Base-by-base conservation (phyloP, 2,888 invertebrate genomes). In the Agriopis aurantiaria region DNA sequence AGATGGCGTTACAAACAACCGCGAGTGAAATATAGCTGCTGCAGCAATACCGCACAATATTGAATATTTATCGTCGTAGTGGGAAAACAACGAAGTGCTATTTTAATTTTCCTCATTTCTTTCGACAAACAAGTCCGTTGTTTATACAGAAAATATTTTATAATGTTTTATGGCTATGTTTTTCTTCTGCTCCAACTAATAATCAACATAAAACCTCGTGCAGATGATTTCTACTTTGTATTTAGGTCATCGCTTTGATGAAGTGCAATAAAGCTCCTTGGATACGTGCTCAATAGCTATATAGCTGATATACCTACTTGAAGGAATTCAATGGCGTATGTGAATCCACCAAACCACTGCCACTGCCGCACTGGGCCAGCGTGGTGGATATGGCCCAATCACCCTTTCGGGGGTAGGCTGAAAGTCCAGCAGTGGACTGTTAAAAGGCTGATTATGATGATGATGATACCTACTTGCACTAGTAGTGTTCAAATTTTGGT, bases 31-130 rank as follows among this genome's bases (percentile, higher is more conserved):
- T 66, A 66, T 63, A 55, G 58, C 52, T 40, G 12, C 40, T 41
- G 53, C 70, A 62, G 63, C 66, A 70, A 70, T 53, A 49, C 62
- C 62, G 53, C 58, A 65, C 58, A 49, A 53, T 63, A 70, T 70
- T 66, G 70, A 66, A 70, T 70, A 69, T 69, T 69, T 66, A 70
- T 70, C 43, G 23, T 10, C 66, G 48, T 66, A 70, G 48, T 58
- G 70, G 70, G 58, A 70, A 61, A 69, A 69, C 65, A 69, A 52
- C 43, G 57, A 61, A 61, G 60, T 52, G 69, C 60, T 58, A 11
- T 60, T 69, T 65, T 60, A 65, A 69, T 65, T 59, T 69, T 55
- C 55, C 58, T 53, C 55, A 61, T 56, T 46, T 61, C 43, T 45
- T 65, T 69, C 57, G 56, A 61, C 69, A 69, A 61, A 61, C 65